These are phyloP conservation scores for Eutolmus rufibarbis DNA, from an alignment of 2,888 invertebrate species.

Conservation along the genomic window DNA sequence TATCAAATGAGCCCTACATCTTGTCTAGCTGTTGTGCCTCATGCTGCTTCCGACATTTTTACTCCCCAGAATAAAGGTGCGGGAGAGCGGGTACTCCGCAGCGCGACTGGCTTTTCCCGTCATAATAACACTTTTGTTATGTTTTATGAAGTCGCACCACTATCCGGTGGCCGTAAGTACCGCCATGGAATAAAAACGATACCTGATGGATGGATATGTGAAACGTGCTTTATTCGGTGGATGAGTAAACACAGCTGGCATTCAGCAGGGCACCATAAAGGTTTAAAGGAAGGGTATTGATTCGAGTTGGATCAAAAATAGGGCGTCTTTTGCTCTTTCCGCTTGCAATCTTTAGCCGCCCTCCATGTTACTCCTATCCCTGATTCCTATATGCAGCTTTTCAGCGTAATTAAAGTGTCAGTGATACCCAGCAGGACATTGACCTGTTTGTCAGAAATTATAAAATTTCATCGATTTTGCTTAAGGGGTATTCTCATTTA, in stretches of 20 bases:
- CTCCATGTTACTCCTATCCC: neutral
- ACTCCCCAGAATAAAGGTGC: neutral
- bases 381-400: neutral
- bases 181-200: constrained; percentile 21
- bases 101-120: neutral
- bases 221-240: neutral
- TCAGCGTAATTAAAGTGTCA: neutral
- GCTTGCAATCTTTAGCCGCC: neutral
- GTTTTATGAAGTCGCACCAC: constrained; percentile 7
- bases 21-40: constrained; percentile 11
- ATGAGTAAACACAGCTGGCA: constrained; percentile 19
- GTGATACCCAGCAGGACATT: neutral
- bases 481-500: neutral
- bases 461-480: neutral
- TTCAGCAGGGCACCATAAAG: neutral
- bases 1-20: constrained; percentile 35
- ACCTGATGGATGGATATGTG: neutral
- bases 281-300: neutral
- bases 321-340: neutral
- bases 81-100: neutral
- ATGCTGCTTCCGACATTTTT: constrained; percentile 24
- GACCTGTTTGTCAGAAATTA: neutral
- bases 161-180: constrained; percentile 18
- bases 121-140: constrained; percentile 31
- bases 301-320: neutral